phyloP scores from a whole-genome alignment of 1,140 invertebrate genomes.

The Papilio polytes region DNA sequence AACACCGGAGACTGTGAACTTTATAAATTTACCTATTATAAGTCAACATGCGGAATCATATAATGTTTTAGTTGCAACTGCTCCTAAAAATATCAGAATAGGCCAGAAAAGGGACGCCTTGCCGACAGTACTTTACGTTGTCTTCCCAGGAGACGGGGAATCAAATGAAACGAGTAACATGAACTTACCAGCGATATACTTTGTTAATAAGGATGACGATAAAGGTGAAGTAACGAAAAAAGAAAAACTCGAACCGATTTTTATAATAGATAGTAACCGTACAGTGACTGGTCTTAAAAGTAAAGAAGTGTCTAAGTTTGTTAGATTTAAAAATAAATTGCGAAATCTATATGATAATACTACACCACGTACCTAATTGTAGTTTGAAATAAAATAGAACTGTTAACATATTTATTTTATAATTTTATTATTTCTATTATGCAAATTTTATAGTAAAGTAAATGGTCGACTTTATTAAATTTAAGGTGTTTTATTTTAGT shows the following conservation, averaged over 20 bases:
- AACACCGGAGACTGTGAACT: constrained; percentile 40
- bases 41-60: constrained; percentile 57
- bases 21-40: constrained; percentile 62
- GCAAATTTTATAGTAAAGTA: constrained; percentile 8
- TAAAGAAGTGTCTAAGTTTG: constrained; percentile 62
- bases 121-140: constrained; percentile 62
- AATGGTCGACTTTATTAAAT: background rate
- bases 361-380: background rate
- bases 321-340: constrained; percentile 68
- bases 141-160: constrained; percentile 59
- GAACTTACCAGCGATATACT: constrained; percentile 65
- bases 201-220: constrained; percentile 53
- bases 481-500: background rate
- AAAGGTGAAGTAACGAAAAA: constrained; percentile 45
- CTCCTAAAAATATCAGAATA: constrained; percentile 62
- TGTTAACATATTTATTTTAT: background rate
- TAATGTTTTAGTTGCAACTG: constrained; percentile 65
- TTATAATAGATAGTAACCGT: constrained; percentile 67
- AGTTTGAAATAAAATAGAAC: background rate
- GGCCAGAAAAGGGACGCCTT: constrained; percentile 48
- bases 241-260: constrained; percentile 54
- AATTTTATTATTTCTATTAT: background rate
- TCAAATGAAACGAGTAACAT: constrained; percentile 40
- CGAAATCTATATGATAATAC: constrained; percentile 43
- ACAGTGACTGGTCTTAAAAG: constrained; percentile 69